These are phyloP conservation scores for Emberiza fucata DNA, from an alignment of 2,113 vertebrate genomes.

Conservation along the genomic window DNA sequence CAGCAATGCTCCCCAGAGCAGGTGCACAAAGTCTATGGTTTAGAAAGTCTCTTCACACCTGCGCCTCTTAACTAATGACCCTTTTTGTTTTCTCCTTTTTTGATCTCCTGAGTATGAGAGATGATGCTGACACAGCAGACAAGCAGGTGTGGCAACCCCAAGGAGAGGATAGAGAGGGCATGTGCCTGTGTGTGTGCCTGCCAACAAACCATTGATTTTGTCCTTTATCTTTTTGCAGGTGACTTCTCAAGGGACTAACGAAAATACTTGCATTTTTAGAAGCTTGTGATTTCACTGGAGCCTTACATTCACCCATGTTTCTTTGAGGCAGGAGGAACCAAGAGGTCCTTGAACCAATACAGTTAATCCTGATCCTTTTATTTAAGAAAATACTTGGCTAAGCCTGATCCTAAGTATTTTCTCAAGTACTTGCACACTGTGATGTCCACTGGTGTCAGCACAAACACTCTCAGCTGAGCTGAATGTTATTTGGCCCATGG, in stretches of 20 bases:
- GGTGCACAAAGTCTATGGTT: constrained; percentile 27
- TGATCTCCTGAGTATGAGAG: constrained; percentile 25
- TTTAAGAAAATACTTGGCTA: not conserved
- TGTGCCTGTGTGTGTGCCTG: constrained; percentile 22
- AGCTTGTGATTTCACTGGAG: not conserved
- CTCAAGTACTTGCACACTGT: not conserved
- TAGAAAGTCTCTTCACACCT: constrained; percentile 51
- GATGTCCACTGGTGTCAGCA: not conserved
- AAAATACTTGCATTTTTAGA: constrained; percentile 32
- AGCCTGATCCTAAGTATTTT: not conserved
- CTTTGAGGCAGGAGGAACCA: not conserved
- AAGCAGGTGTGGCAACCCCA: constrained; percentile 41
- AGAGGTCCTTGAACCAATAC: not conserved
- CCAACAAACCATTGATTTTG: constrained; percentile 43
- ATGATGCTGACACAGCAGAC: constrained; percentile 53
- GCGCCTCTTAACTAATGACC: constrained; percentile 45
- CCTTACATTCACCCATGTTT: not conserved
- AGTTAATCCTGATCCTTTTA: not conserved
- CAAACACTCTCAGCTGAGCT: not conserved
- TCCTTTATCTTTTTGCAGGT: constrained; percentile 50
- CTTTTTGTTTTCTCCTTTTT: constrained; percentile 40
- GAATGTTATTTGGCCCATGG: not conserved
- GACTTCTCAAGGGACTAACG: constrained; percentile 24
- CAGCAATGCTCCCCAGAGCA: constrained; percentile 19
- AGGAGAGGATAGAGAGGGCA: constrained; percentile 31